Percentiles rank a stretch among this genome's conserved stretches.
Evolutionary conservation across 2,797 vertebrate species (phyloP).

Genomic region (Cyprinella venusta): DNA sequence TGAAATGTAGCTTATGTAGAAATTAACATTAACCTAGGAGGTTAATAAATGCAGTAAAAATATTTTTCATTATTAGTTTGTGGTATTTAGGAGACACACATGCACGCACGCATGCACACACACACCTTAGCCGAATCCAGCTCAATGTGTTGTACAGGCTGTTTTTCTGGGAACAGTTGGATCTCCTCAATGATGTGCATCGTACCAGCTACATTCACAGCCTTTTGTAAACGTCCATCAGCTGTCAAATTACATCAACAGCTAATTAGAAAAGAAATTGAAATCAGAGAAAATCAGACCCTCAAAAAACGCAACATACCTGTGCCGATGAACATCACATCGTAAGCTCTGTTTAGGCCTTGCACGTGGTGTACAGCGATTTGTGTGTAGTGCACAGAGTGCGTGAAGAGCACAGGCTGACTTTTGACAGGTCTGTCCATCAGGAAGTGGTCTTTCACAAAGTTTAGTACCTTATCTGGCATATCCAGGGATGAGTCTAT

Average conservation of each 20-base stretch:
- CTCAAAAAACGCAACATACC: slow-evolving; percentile 70
- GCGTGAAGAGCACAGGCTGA: slow-evolving; percentile 86
- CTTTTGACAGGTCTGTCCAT: slow-evolving; percentile 92
- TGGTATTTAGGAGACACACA: slow-evolving; percentile 61
- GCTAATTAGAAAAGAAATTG: not conserved
- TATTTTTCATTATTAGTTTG: not conserved
- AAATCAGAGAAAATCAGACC: not conserved
- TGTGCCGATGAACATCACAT: slow-evolving; percentile 93
- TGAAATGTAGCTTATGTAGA: not conserved
- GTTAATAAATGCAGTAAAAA: not conserved
- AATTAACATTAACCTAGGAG: not conserved
- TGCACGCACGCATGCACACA: slow-evolving; percentile 40
- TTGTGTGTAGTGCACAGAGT: slow-evolving; percentile 86
- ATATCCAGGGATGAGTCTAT: slow-evolving; percentile 91
- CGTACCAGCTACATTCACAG: slow-evolving; percentile 78
- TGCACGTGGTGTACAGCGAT: slow-evolving; percentile 83
- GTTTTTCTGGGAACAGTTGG: slow-evolving; percentile 78
- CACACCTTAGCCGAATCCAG: slow-evolving; percentile 85
- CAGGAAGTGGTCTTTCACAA: slow-evolving; percentile 97
- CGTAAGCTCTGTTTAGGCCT: slow-evolving; percentile 74
- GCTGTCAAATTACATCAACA: slow-evolving; percentile 73
- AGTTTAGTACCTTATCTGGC: slow-evolving; percentile 95
- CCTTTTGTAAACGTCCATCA: slow-evolving; percentile 92
- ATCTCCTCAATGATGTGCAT: slow-evolving; percentile 93
- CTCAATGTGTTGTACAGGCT: slow-evolving; percentile 87